phyloP scores from a whole-genome alignment of 2,113 vertebrate genomes.

The Illadopsis cleaveri region DNA sequence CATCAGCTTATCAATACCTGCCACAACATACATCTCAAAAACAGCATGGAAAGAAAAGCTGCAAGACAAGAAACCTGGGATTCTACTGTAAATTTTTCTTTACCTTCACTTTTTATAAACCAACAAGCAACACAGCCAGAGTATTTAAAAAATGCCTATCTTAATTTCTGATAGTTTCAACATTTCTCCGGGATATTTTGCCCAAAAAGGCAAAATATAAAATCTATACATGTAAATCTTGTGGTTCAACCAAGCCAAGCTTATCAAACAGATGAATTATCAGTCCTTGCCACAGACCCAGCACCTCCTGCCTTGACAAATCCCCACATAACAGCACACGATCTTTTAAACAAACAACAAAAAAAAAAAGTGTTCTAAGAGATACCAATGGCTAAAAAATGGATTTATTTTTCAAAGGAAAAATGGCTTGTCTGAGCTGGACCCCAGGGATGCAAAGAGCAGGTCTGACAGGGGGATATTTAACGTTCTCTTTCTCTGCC shows the following conservation, averaged over 20 bases:
- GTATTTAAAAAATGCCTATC: not conserved
- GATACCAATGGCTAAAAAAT: not conserved
- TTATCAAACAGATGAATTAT: not conserved
- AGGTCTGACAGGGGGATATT: not conserved
- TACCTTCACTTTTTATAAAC: not conserved
- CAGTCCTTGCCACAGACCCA: not conserved
- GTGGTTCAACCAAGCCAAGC: not conserved
- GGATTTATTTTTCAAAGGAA: not conserved
- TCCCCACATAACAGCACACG: not conserved
- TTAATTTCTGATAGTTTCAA: not conserved
- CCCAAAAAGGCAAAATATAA: not conserved
- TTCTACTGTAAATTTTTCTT: not conserved
- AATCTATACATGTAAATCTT: not conserved
- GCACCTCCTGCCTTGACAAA: not conserved
- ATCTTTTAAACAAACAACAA: not conserved
- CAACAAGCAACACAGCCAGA: not conserved
- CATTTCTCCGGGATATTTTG: not conserved
- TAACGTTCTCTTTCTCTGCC: not conserved
- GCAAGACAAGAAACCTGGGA: not conserved
- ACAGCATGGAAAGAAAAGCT: not conserved
- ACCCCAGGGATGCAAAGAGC: not conserved
- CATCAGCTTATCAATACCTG: not conserved
- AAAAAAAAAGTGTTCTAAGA: not conserved
- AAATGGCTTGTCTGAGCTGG: not conserved
- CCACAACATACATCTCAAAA: not conserved